phyloP scores from a whole-genome alignment of 2,113 vertebrate species.

The Actenoides lindsayi region DNA sequence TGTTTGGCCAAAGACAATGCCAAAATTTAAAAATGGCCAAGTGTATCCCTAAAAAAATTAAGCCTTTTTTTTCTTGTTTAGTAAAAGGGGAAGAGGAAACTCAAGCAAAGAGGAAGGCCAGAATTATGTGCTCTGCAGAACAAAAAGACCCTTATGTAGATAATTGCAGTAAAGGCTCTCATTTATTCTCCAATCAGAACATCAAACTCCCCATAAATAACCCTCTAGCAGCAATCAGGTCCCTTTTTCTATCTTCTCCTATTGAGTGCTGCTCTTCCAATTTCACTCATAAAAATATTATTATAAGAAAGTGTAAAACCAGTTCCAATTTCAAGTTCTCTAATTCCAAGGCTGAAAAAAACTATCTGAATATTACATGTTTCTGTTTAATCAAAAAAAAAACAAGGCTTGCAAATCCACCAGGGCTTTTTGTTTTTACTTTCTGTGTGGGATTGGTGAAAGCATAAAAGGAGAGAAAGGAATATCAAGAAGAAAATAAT shows the following conservation, averaged over 20 bases:
- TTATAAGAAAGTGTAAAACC: constrained; percentile 25
- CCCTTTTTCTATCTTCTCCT: not conserved
- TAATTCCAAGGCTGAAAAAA: not conserved
- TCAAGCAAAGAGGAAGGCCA: not conserved
- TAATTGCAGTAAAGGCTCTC: not conserved
- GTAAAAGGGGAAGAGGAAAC: not conserved
- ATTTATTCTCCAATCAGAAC: constrained; percentile 12
- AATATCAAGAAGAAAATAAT: constrained; percentile 16
- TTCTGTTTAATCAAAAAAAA: constrained; percentile 30
- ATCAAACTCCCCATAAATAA: constrained; percentile 1
- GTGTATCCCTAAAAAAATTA: not conserved
- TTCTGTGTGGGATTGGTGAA: not conserved
- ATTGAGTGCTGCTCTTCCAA: constrained; percentile 3
- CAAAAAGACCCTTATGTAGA: constrained; percentile 11
- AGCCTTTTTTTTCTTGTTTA: not conserved
- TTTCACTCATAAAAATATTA: constrained; percentile 56
- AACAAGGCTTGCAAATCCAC: not conserved
- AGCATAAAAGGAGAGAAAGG: constrained; percentile 5
- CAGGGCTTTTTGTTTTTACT: not conserved
- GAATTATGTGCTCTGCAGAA: not conserved
- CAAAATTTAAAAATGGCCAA: not conserved
- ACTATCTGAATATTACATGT: not conserved
- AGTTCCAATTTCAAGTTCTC: constrained; percentile 40
- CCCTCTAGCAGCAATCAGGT: not conserved
- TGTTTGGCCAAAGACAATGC: not conserved